These are phyloP conservation scores for Heliconius hermathena DNA, from an alignment of 1,140 invertebrate species.

Conservation along the genomic window DNA sequence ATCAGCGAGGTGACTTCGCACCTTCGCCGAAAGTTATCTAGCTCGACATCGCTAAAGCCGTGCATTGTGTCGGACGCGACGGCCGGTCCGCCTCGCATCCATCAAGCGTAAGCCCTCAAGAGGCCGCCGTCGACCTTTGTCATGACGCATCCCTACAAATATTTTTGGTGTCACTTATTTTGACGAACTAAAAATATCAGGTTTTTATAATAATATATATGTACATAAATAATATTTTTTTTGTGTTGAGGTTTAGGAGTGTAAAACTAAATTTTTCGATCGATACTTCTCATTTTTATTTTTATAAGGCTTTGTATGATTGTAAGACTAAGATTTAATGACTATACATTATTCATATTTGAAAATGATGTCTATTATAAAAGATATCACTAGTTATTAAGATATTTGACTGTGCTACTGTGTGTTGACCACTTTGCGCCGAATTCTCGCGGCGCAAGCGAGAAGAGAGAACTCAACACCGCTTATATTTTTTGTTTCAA, in stretches of 20 bases:
- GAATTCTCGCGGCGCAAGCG: no score
- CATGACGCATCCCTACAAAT: constrained; percentile 37
- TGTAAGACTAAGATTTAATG: not conserved
- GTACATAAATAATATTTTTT: not conserved
- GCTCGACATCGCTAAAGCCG: constrained; percentile 47
- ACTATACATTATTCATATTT: no score
- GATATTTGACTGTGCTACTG: no score
- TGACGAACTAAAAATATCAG: constrained; percentile 18
- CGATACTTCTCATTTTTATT: no score
- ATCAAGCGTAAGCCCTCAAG: constrained; percentile 67
- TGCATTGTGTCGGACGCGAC: constrained; percentile 43
- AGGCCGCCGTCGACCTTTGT: constrained; percentile 44
- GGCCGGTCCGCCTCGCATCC: constrained; percentile 48
- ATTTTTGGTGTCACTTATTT: constrained; percentile 30
- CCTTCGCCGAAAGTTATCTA: constrained; percentile 67
- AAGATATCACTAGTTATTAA: no score
- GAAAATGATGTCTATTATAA: no score
- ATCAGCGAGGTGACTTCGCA: constrained; percentile 66
- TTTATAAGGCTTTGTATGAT: not conserved
- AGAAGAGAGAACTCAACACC: no score
- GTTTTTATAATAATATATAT: not conserved
- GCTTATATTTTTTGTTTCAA: no score
- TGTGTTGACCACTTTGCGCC: no score
- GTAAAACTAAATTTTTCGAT: no score
- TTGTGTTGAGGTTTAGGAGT: not conserved